Evolutionary conservation across 2,888 invertebrate genomes (phyloP).

Genomic region (Sylvicola fuscatus): DNA sequence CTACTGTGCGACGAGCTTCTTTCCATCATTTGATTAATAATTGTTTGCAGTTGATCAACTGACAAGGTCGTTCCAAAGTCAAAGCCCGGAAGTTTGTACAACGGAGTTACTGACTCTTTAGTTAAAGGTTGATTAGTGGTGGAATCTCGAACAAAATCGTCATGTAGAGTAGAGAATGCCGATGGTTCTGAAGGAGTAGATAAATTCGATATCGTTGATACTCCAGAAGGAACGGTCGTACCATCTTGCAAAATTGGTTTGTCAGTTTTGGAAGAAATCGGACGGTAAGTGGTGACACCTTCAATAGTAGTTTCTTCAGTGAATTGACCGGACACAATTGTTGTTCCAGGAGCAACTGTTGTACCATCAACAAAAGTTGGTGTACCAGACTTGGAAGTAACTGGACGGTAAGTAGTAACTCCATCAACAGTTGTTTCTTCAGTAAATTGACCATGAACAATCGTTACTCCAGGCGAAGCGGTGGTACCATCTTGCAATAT

Average conservation of each 20-base stretch:
- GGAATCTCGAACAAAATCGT: too few species aligned
- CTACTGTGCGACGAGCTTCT: conserved; percentile 3
- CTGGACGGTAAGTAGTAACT: too few species aligned
- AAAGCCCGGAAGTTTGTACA: too few species aligned
- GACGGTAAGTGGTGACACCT: background rate
- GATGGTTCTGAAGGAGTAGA: conserved; percentile 4
- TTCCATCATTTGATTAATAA: background rate
- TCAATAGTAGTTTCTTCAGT: background rate
- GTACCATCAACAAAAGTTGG: conserved; percentile 48
- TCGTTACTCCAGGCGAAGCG: too few species aligned
- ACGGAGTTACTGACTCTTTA: conserved; percentile 4
- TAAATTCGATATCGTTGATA: conserved; percentile 1
- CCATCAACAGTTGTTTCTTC: too few species aligned
- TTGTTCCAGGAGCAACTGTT: conserved; percentile 36
- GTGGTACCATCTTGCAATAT: too few species aligned
- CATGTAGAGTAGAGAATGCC: background rate
- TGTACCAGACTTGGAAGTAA: too few species aligned
- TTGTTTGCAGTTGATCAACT: too few species aligned
- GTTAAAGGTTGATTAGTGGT: conserved; percentile 5
- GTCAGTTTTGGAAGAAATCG: background rate
- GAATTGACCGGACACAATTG: background rate
- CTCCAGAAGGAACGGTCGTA: conserved; percentile 1
- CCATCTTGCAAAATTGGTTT: background rate
- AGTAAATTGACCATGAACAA: too few species aligned
- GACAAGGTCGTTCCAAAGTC: too few species aligned